These are phyloP conservation scores for Mamestra brassicae DNA, from an alignment of 2,888 invertebrate species.

Conservation along the genomic window DNA sequence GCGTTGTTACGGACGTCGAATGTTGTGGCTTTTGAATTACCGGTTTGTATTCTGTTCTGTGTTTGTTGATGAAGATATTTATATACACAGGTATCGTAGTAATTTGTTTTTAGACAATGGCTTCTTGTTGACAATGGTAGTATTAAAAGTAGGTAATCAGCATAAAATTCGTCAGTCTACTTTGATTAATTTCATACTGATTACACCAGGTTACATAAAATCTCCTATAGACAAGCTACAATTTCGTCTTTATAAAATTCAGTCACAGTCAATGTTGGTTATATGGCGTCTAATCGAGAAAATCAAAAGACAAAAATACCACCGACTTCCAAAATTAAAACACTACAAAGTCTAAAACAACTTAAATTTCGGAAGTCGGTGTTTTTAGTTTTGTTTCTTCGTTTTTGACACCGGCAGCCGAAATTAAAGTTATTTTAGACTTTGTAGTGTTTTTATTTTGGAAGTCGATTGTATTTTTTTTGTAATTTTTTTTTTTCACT, in stretches of 20 bases:
- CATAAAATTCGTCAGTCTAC: neutral
- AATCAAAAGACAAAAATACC: no score
- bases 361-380: no score
- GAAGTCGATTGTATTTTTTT: no score
- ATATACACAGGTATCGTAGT: neutral
- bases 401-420: no score
- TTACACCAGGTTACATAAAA: neutral
- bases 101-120: conserved; percentile 40
- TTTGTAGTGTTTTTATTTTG: no score
- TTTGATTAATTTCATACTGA: neutral
- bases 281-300: no score
- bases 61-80: conserved; percentile 31
- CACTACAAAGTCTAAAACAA: no score
- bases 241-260: neutral
- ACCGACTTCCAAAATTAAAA: no score
- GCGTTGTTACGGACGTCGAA: conserved; percentile 57
- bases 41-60: conserved; percentile 34
- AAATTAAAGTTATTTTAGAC: no score
- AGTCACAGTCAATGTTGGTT: no score
- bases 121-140: conserved; percentile 9
- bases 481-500: no score
- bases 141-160: neutral
- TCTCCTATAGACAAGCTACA: neutral
- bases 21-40: conserved; percentile 45
- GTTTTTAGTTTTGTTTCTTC: no score